Percentiles rank a stretch among this genome's conserved stretches.
phyloP scores from a whole-genome alignment of 1,140 invertebrate species.

The Leptinotarsa lineolata region DNA sequence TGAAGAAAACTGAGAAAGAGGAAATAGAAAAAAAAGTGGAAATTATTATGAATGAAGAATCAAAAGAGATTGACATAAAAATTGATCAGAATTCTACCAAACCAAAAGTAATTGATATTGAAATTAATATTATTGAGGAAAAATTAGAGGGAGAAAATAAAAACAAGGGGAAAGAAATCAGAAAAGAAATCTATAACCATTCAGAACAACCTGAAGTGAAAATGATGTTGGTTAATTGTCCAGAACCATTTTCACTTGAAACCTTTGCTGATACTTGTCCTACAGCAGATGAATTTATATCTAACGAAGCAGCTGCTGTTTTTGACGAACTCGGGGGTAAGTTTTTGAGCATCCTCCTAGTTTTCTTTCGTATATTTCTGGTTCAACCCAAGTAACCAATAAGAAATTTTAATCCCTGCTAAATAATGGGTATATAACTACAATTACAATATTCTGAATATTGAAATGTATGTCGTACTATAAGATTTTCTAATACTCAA shows the following conservation, averaged over 20 bases:
- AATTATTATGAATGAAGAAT: conserved; percentile 60
- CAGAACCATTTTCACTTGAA: neutral
- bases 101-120: conserved; percentile 45
- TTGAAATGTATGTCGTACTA: too few relatives aligned
- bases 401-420: too few relatives aligned
- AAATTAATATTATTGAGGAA: conserved; percentile 46
- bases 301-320: conserved; percentile 47
- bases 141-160: conserved; percentile 59
- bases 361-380: too few relatives aligned
- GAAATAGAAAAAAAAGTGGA: conserved; percentile 60
- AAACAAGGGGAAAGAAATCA: conserved; percentile 56
- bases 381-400: too few relatives aligned
- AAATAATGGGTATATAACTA: too few relatives aligned
- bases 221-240: conserved; percentile 1
- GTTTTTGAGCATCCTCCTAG: conserved; percentile 1
- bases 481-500: too few relatives aligned
- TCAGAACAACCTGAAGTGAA: neutral
- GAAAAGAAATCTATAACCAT: conserved; percentile 40
- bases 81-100: conserved; percentile 50
- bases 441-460: too few relatives aligned
- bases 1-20: conserved; percentile 51
- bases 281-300: conserved; percentile 46
- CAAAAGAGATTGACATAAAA: conserved; percentile 52
- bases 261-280: neutral
- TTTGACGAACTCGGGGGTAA: conserved; percentile 75